Conservation (phyloP, 2,888 invertebrate genomes). For the Alloplasta piceator region DNA sequence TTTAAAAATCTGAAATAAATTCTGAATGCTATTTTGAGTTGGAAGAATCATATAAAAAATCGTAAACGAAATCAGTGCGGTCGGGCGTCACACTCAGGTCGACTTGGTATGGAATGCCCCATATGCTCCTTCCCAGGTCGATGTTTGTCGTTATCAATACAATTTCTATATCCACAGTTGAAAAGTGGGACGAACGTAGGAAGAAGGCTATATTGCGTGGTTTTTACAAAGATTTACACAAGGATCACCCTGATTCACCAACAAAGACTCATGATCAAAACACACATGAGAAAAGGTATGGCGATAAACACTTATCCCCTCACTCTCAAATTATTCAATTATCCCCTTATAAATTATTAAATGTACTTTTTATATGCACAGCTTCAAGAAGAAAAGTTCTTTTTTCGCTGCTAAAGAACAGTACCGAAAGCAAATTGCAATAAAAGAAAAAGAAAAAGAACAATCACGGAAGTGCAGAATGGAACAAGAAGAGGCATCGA, state of each 20-base stretch:
- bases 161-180: conserved; percentile 78
- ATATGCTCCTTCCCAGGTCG: too few relatives aligned
- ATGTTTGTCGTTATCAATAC: too few relatives aligned
- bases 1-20: too few relatives aligned
- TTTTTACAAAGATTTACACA: conserved; percentile 86
- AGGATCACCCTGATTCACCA: conserved; percentile 82
- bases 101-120: too few relatives aligned
- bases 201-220: conserved; percentile 85
- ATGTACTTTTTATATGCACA: conserved; percentile 54
- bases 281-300: conserved; percentile 45
- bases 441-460: conserved; percentile 84
- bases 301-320: neutral
- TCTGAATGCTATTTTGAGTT: too few relatives aligned
- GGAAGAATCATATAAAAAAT: too few relatives aligned
- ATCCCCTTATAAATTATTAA: neutral
- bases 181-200: conserved; percentile 88
- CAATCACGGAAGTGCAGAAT: conserved; percentile 84
- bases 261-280: conserved; percentile 18
- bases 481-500: conserved; percentile 87
- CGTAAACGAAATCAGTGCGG: too few relatives aligned
- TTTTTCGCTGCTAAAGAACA: conserved; percentile 85
- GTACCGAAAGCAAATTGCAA: conserved; percentile 85
- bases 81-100: too few relatives aligned
- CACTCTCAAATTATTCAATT: neutral
- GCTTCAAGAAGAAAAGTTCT: conserved; percentile 74